Evolutionary conservation across 2,797 vertebrate species (phyloP).

Genomic region (Anguilla megastoma): DNA sequence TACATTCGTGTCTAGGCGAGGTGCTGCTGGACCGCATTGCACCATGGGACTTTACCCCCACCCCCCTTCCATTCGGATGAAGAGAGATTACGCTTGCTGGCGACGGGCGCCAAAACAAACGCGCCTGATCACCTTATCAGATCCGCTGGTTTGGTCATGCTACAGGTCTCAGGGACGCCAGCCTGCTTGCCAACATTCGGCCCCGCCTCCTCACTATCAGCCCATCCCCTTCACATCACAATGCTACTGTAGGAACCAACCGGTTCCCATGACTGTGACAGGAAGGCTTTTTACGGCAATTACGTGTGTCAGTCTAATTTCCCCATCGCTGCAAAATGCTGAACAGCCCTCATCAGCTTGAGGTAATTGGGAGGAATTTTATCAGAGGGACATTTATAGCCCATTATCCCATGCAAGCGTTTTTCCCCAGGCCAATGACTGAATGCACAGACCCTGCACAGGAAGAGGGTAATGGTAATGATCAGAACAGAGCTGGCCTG

Average conservation of each 20-base stretch:
- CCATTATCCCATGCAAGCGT: not conserved
- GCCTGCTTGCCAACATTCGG: slow-evolving; percentile 54
- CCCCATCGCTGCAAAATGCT: not conserved
- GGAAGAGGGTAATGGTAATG: not conserved
- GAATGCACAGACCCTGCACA: not conserved
- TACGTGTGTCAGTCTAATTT: not conserved
- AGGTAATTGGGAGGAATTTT: slow-evolving; percentile 22
- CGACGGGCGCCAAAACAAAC: slow-evolving; percentile 65
- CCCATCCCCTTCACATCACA: not conserved
- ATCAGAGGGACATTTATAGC: not conserved
- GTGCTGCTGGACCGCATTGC: slow-evolving; percentile 64
- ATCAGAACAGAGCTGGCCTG: not conserved
- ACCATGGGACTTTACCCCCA: slow-evolving; percentile 62
- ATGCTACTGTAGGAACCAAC: not conserved
- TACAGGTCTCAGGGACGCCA: not conserved
- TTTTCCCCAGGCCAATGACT: not conserved
- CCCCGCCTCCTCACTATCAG: not conserved
- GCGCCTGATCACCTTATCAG: slow-evolving; percentile 57
- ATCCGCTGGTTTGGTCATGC: slow-evolving; percentile 58
- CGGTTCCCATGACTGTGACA: slow-evolving; percentile 23
- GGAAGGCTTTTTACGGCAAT: not conserved
- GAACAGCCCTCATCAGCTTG: not conserved
- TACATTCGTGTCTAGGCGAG: slow-evolving; percentile 49
- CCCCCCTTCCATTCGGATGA: slow-evolving; percentile 37
- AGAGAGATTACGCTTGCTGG: slow-evolving; percentile 41